Conservation (phyloP, 2,888 invertebrate genomes). For the Branchipolynoe longqiensis region DNA sequence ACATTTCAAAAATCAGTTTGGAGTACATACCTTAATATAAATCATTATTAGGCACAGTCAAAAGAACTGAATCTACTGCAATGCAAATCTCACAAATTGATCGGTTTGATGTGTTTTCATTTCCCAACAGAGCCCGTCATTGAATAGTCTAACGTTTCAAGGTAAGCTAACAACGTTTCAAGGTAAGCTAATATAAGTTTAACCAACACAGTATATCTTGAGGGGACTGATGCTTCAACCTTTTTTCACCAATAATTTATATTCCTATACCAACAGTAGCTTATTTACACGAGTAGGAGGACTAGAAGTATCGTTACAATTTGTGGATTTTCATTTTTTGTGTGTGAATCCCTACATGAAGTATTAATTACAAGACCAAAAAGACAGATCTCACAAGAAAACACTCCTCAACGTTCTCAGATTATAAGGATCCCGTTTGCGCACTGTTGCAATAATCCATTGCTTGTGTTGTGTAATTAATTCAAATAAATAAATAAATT, state of each 20-base stretch:
- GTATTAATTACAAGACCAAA: no score
- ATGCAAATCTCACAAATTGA: no score
- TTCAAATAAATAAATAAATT: neutral
- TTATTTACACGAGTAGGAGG: neutral
- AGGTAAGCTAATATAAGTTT: neutral
- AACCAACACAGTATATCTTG: neutral
- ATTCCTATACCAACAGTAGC: neutral
- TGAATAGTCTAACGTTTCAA: slow-evolving; percentile 60
- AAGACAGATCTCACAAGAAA: neutral
- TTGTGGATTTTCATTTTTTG: neutral
- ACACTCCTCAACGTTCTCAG: neutral
- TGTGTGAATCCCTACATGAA: no score
- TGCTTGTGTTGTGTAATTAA: neutral
- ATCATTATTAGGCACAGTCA: no score
- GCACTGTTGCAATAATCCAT: no score
- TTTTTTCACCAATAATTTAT: neutral
- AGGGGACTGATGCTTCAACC: neutral
- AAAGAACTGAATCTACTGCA: no score
- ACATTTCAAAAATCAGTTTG: no score
- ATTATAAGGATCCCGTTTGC: neutral
- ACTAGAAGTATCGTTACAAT: neutral
- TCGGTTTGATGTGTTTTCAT: slow-evolving; percentile 4
- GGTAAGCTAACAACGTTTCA: slow-evolving; percentile 20
- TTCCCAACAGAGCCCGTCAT: slow-evolving; percentile 16
- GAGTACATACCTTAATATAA: neutral